Conservation (phyloP, 2,888 invertebrate species). For the Brachynemurus nebulosus region DNA sequence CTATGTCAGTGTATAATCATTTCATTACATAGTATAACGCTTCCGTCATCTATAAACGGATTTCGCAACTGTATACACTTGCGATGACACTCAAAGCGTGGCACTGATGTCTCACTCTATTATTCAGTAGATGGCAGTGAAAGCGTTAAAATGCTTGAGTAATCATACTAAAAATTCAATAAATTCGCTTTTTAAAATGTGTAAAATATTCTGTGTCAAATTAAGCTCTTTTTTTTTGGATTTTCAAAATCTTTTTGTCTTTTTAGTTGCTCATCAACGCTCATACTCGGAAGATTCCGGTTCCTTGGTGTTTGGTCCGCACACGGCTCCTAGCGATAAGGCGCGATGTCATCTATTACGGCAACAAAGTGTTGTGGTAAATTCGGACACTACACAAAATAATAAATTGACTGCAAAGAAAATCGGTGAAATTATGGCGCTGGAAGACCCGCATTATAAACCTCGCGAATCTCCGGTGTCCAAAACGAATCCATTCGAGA, state of each 20-base stretch:
- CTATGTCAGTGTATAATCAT: too few relatives aligned
- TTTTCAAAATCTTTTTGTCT: too few relatives aligned
- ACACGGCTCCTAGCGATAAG: constrained; percentile 56
- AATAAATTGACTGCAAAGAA: constrained; percentile 41
- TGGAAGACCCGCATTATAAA: constrained; percentile 69
- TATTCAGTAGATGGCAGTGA: too few relatives aligned
- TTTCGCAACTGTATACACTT: too few relatives aligned
- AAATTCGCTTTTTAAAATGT: too few relatives aligned
- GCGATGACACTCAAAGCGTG: too few relatives aligned
- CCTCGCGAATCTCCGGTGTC: constrained; percentile 36
- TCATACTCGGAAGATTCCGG: constrained; percentile 58
- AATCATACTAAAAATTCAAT: too few relatives aligned
- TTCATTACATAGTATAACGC: too few relatives aligned
- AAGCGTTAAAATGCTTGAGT: too few relatives aligned
- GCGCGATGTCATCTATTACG: constrained; percentile 55
- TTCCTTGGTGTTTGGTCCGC: constrained; percentile 42
- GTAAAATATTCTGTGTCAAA: neutral
- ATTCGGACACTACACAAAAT: constrained; percentile 1
- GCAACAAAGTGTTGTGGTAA: constrained; percentile 20
- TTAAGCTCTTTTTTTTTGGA: neutral
- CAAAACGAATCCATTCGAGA: constrained; percentile 56
- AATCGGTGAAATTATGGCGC: constrained; percentile 75
- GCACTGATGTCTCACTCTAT: too few relatives aligned
- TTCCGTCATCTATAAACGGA: too few relatives aligned
- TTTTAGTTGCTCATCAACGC: constrained; percentile 52